Evolutionary conservation across 1,140 invertebrate genomes (phyloP).

Genomic region (Caenorhabditis brenneri): DNA sequence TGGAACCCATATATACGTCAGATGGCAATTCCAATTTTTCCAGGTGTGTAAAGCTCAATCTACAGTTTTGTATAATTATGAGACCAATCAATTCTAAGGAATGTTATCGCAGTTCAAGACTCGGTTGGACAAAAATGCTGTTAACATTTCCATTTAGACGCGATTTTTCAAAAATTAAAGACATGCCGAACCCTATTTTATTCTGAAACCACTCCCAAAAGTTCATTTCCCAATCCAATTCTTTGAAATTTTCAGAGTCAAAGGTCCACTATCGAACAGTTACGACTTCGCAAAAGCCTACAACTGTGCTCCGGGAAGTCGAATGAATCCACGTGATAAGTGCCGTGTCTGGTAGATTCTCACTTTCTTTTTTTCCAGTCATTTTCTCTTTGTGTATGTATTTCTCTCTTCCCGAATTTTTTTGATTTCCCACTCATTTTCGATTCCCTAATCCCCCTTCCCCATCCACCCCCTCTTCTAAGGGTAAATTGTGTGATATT

Average conservation of each 20-base stretch:
- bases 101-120: too few species aligned
- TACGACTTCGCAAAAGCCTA: slow-evolving; percentile 74
- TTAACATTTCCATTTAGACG: too few species aligned
- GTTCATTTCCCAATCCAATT: too few species aligned
- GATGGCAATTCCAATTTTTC: too few species aligned
- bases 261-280: slow-evolving; percentile 76
- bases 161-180: too few species aligned
- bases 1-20: too few species aligned
- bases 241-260: slow-evolving; percentile 73
- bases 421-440: neutral
- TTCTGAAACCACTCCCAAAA: too few species aligned
- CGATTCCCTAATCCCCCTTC: neutral
- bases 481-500: neutral
- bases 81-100: too few species aligned
- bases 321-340: slow-evolving; percentile 76
- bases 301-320: slow-evolving; percentile 73
- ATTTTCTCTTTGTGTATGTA: neutral
- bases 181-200: too few species aligned
- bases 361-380: neutral
- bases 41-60: too few species aligned
- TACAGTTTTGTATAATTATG: too few species aligned
- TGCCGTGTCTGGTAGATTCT: slow-evolving; percentile 75
- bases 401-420: neutral
- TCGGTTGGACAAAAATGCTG: too few species aligned
- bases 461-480: neutral